Evolutionary conservation across 2,113 vertebrate species (phyloP).

Genomic region (Gopherus evgoodei): DNA sequence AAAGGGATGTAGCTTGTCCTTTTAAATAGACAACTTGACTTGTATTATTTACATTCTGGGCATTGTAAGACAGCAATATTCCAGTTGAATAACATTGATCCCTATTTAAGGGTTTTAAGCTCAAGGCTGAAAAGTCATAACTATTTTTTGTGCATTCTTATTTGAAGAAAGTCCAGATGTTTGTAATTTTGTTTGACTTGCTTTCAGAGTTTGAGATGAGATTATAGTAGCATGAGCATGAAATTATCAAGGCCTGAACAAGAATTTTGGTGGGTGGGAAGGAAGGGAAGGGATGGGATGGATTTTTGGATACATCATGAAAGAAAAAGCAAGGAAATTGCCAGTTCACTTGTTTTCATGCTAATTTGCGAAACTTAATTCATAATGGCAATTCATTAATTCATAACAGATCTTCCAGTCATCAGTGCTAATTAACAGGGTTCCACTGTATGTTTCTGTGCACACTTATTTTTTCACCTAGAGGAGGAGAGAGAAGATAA

Average conservation of each 20-base stretch:
- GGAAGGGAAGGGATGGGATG: background rate
- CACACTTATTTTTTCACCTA: background rate
- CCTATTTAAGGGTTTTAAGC: background rate
- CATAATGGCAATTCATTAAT: background rate
- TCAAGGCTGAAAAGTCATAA: constrained; percentile 11
- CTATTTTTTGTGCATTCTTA: background rate
- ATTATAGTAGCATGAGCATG: constrained; percentile 20
- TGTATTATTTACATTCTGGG: background rate
- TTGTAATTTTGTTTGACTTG: constrained; percentile 49
- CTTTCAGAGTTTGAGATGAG: constrained; percentile 54
- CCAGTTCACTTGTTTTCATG: background rate
- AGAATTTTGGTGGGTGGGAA: constrained; percentile 38
- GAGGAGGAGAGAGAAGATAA: constrained; percentile 47
- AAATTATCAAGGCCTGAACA: background rate
- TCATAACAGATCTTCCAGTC: background rate
- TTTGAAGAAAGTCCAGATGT: background rate
- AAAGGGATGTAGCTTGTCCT: background rate
- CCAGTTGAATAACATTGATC: background rate
- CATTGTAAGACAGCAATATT: background rate
- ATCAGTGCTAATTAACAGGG: background rate
- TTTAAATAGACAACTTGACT: background rate
- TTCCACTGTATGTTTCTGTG: background rate
- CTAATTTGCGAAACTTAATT: background rate
- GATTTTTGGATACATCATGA: background rate
- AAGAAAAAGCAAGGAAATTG: background rate